phyloP scores from a whole-genome alignment of 2,888 invertebrate genomes.

The Euphydryas editha region DNA sequence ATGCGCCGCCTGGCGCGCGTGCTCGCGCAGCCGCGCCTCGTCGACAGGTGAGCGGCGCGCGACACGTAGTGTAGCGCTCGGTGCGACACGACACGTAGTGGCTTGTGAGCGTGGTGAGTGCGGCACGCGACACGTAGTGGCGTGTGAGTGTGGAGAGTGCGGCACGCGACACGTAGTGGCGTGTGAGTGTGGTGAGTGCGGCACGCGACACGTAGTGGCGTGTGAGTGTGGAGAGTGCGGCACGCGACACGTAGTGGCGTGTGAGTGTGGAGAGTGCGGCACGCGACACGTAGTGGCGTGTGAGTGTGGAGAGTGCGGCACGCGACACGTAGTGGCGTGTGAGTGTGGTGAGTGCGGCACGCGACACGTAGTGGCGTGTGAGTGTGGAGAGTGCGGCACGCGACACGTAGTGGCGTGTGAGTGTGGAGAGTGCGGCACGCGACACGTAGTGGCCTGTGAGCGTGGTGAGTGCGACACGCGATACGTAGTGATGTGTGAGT shows the following conservation, averaged over 20 bases:
- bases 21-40: constrained; percentile 42
- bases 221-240: no score
- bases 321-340: no score
- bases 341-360: not conserved
- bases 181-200: no score
- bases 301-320: no score
- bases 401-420: not conserved
- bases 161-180: not conserved
- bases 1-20: constrained; percentile 49
- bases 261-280: no score
- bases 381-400: not conserved
- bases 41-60: constrained; percentile 55
- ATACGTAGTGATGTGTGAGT: no score
- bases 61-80: not conserved
- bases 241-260: no score
- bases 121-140: not conserved
- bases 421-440: not conserved
- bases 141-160: not conserved
- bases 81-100: no score
- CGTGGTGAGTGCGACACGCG: not conserved
- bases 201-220: not conserved
- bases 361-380: no score
- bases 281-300: not conserved
- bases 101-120: not conserved
- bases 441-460: not conserved